Evolutionary conservation across 2,113 vertebrate species (phyloP), one percentile per base, ranked within the genome.

Genomic region (Calidris pygmaea): DNA sequence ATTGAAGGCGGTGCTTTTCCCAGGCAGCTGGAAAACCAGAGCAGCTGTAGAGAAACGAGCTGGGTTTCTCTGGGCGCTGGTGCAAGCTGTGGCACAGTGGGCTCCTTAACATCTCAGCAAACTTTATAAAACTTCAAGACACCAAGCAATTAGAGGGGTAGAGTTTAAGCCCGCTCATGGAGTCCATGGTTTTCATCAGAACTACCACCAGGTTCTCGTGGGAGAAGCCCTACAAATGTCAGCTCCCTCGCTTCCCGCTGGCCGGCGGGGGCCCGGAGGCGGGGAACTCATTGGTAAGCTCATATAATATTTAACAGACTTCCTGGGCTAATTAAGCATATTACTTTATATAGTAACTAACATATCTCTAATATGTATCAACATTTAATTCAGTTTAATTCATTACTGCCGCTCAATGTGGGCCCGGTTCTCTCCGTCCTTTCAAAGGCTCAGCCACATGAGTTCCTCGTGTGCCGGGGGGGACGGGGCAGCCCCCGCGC

Each of bases 271-370:
- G 41, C 67, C 68, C 3, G 12, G 65, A 34, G 75, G 52, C 8
- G 30, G 65, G 79, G 77, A 93, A n/a, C 76, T 32, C 79, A 15
- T 87, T 70, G 74, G 70, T 67, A 85, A 83, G 68, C 74, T 95
- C 34, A 97, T 97, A 37, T 88, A 97, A 97, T 95, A 97, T 97
- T 97, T 84, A 97, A 94, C 58, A 85, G 68, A 88, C 70, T 93
- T 97, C 93, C 90, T 83, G 47, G 59, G 79, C 90, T 91, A 97
- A 97, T 97, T 93, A 97, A 97, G 84, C 24, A 74, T 72, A 96
- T 95, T 76, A 87, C 96, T 97, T 95, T 95, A 86, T 96, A 85
- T 83, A 95, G 92, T 60, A 95, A 92, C 80, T 86, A 93, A 70
- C 34, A 32, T 67, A 73, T 78, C 48, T 87, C 83, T 86, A 86